Conservation (phyloP, 2,113 vertebrate species). For the Indri indri region DNA sequence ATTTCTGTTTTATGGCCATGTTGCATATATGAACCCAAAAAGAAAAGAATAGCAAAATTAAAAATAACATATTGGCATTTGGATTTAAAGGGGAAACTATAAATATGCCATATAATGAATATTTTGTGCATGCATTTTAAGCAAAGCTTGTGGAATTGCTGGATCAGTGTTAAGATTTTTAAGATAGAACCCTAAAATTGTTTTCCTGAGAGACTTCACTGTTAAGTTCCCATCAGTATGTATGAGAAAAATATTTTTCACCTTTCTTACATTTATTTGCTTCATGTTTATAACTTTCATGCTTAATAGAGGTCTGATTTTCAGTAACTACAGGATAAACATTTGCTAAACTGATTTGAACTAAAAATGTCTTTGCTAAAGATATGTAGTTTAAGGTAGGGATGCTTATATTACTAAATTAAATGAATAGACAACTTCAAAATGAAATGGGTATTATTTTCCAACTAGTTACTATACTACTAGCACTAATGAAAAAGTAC, state of each 20-base stretch:
- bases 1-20: neutral
- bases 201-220: slow-evolving; percentile 5
- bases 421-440: slow-evolving; percentile 39
- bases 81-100: neutral
- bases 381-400: neutral
- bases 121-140: neutral
- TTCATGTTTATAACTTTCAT: neutral
- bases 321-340: neutral
- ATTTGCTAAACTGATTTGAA: neutral
- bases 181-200: neutral
- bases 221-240: neutral
- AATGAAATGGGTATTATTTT: slow-evolving; percentile 14
- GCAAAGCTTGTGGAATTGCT: slow-evolving; percentile 31
- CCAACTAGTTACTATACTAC: neutral
- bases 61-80: neutral
- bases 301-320: neutral
- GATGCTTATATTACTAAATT: slow-evolving; percentile 11
- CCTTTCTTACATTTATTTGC: slow-evolving; percentile 11
- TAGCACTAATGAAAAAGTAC: neutral
- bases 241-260: neutral
- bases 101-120: neutral
- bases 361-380: slow-evolving; percentile 23
- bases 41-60: neutral
- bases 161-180: neutral
- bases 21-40: neutral